Percentiles rank a stretch among this genome's conserved stretches.
Evolutionary conservation across 2,888 invertebrate genomes (phyloP).

Genomic region (Pardosa pseudoannulata): DNA sequence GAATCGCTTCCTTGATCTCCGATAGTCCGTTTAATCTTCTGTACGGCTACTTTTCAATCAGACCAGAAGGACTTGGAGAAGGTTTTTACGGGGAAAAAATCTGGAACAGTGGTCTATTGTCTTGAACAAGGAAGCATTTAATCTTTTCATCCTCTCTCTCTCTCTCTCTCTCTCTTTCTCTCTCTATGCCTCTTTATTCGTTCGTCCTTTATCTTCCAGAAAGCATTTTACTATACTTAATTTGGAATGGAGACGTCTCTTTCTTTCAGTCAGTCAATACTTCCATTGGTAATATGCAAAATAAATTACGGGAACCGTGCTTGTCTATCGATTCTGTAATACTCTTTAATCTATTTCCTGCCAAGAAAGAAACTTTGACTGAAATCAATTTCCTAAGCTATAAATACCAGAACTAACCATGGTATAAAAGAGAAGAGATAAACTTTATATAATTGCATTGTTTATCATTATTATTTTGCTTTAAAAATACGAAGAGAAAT

Average conservation of each 20-base stretch:
- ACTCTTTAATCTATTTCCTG: not conserved
- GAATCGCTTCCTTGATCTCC: constrained; percentile 58
- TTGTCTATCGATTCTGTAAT: not conserved
- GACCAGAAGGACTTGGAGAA: not conserved
- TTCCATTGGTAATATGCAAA: not conserved
- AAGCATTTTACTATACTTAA: constrained; percentile 5
- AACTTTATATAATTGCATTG: no score
- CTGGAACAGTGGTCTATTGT: constrained; percentile 34
- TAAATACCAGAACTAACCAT: no score
- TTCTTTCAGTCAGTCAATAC: not conserved
- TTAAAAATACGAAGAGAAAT: no score
- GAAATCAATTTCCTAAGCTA: no score
- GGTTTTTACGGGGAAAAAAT: constrained; percentile 19
- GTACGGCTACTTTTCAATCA: constrained; percentile 64
- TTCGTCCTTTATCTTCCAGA: constrained; percentile 14
- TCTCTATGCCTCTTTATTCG: constrained; percentile 20
- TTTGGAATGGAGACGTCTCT: not conserved
- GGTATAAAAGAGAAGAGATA: no score
- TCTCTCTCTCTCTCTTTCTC: no score
- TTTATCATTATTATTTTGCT: no score
- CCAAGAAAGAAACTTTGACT: no score
- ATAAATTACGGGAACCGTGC: not conserved
- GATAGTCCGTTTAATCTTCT: constrained; percentile 59
- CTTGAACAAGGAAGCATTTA: constrained; percentile 42
- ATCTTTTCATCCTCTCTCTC: no score